phyloP scores from a whole-genome alignment of 1,140 invertebrate species.

The Brachionus asplanchnoidis region DNA sequence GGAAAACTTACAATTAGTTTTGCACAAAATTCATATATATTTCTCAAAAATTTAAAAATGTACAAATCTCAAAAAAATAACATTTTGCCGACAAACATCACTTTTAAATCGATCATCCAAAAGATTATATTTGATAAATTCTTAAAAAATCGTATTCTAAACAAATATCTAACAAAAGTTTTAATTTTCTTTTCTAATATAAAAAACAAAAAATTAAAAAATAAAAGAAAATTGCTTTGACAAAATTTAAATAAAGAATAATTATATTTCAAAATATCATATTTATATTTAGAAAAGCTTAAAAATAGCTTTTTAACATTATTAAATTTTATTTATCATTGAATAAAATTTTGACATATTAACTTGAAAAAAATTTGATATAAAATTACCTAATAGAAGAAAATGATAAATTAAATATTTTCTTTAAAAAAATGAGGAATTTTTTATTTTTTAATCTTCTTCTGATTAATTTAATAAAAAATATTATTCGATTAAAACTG shows the following conservation, averaged over 20 bases:
- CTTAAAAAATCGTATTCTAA: too few species aligned
- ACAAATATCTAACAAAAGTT: too few species aligned
- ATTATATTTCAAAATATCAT: background rate
- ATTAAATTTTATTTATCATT: background rate
- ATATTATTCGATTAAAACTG: background rate
- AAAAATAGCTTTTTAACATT: background rate
- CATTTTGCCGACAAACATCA: too few species aligned
- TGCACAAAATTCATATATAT: too few species aligned
- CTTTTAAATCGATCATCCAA: too few species aligned
- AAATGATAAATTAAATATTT: background rate
- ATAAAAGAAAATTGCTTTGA: background rate
- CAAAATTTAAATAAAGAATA: background rate
- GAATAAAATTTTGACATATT: background rate
- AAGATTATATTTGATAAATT: too few species aligned
- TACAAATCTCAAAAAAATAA: too few species aligned
- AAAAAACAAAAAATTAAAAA: too few species aligned
- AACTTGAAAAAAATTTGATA: background rate
- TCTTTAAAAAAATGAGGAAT: background rate
- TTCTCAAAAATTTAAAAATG: too few species aligned
- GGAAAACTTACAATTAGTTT: too few species aligned
- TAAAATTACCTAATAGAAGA: background rate
- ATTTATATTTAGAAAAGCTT: background rate
- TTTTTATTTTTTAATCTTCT: background rate
- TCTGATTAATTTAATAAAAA: background rate
- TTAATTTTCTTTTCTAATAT: too few species aligned